Percentiles rank a stretch among this genome's conserved stretches.
Evolutionary conservation across 2,888 invertebrate genomes (phyloP).

Genomic region (Drosophila glabriapex): DNA sequence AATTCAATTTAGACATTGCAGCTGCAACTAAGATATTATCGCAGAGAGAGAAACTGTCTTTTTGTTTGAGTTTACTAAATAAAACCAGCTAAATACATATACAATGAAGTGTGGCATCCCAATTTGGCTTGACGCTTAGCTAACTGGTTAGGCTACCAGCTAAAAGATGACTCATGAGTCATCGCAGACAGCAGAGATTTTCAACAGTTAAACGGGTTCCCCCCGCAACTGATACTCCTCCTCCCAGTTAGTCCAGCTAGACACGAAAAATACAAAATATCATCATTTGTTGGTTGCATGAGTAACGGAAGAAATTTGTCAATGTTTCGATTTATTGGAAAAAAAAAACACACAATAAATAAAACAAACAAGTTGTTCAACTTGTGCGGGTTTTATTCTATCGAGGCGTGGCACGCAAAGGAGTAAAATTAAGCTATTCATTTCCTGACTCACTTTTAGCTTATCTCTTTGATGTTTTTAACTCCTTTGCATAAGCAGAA

Average conservation of each 20-base stretch:
- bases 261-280: neutral
- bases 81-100: neutral
- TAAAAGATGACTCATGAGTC: conserved; percentile 19
- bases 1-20: neutral
- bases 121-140: conserved; percentile 6
- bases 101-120: neutral
- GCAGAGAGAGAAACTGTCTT: neutral
- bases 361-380: neutral
- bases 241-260: neutral
- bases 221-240: neutral
- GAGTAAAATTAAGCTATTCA: neutral
- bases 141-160: conserved; percentile 19
- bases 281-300: neutral
- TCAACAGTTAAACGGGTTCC: conserved; percentile 6
- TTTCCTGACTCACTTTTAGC: neutral
- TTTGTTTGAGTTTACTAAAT: neutral
- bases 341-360: neutral
- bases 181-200: neutral
- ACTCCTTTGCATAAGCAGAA: neutral
- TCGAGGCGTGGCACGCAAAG: neutral
- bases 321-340: neutral
- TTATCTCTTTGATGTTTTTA: neutral
- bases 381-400: neutral
- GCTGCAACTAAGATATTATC: neutral
- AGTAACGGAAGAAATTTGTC: conserved; percentile 2